phyloP scores from a whole-genome alignment of 2,797 vertebrate genomes.

The Melanotaenia boesemani region DNA sequence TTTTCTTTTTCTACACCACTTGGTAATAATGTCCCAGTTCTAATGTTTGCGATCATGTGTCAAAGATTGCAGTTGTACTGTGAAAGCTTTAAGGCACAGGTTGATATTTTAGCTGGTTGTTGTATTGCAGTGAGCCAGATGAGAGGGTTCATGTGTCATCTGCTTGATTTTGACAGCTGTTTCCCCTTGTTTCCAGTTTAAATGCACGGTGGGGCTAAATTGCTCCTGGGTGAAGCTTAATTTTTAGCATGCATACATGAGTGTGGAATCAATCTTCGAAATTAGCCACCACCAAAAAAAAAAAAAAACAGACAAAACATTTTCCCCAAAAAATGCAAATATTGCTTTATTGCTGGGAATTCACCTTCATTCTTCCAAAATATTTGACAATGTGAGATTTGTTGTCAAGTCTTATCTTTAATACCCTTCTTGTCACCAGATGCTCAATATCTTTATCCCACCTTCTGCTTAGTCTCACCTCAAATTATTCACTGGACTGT shows the following conservation, averaged over 20 bases:
- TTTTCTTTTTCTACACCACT: neutral
- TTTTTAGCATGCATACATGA: neutral
- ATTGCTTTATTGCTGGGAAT: neutral
- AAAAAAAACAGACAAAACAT: neutral
- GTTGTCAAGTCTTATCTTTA: neutral
- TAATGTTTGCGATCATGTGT: neutral
- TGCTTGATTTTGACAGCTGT: neutral
- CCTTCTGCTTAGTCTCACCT: neutral
- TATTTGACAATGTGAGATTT: conserved; percentile 1
- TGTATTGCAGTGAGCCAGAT: neutral
- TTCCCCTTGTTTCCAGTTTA: neutral
- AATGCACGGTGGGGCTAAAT: neutral
- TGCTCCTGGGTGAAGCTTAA: neutral
- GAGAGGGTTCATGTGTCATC: neutral
- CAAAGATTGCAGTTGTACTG: neutral
- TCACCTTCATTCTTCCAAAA: neutral
- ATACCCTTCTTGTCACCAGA: neutral
- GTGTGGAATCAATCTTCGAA: neutral
- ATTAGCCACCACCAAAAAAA: neutral
- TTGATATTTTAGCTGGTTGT: neutral
- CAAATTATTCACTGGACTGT: conserved; percentile 12
- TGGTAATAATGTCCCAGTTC: neutral
- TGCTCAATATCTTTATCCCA: neutral
- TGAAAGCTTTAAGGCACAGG: neutral
- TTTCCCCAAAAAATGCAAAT: neutral